Evolutionary conservation across 2,888 invertebrate species (phyloP).

Genomic region (Chironomus riparius): DNA sequence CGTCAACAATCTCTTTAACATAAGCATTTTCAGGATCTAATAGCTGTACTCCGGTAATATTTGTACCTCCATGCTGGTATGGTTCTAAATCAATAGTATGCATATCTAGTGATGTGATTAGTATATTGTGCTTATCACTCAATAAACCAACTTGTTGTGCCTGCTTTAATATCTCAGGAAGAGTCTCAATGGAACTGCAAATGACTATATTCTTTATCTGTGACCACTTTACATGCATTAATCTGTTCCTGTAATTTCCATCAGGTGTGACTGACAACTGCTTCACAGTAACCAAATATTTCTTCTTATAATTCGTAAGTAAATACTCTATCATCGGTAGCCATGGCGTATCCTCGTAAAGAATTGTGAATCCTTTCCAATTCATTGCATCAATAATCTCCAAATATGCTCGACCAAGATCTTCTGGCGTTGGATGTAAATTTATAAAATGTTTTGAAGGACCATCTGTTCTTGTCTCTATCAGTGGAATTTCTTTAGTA

Average conservation of each 20-base stretch:
- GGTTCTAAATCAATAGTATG: constrained; percentile 87
- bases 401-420: constrained; percentile 52
- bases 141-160: constrained; percentile 96
- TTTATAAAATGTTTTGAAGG: constrained; percentile 53
- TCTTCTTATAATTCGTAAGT: constrained; percentile 34
- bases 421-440: constrained; percentile 60
- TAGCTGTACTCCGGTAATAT: constrained; percentile 86
- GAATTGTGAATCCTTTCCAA: constrained; percentile 80
- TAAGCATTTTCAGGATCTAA: constrained; percentile 76
- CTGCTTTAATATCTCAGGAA: constrained; percentile 79
- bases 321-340: constrained; percentile 1
- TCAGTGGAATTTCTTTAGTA: constrained; percentile 74
- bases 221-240: constrained; percentile 60
- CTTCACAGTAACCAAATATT: constrained; percentile 50
- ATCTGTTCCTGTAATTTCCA: constrained; percentile 56
- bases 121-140: constrained; percentile 89
- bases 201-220: constrained; percentile 64
- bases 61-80: constrained; percentile 90
- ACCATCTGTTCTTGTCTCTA: constrained; percentile 66
- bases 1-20: constrained; percentile 45
- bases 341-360: constrained; percentile 58
- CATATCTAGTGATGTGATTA: constrained; percentile 85
- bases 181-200: constrained; percentile 75
- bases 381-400: constrained; percentile 61
- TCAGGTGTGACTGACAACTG: constrained; percentile 54